Percentiles rank a stretch among this genome's conserved stretches.
Conservation (phyloP, 2,888 invertebrate species). For the Hirtodrosophila trivittata region DNA sequence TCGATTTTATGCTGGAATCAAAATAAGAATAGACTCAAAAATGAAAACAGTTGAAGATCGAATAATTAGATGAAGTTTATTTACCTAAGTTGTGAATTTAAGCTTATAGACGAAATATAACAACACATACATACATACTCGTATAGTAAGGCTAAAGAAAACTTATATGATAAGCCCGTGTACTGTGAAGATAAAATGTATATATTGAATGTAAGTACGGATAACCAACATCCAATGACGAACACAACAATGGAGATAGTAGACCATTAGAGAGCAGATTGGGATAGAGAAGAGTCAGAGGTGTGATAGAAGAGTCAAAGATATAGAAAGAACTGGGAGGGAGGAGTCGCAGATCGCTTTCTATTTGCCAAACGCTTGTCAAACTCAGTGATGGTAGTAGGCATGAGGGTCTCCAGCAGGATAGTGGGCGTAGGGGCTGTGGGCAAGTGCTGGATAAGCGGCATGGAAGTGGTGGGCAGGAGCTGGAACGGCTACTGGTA, state of each 20-base stretch:
- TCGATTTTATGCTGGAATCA: no score
- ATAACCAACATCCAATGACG: conserved; percentile 55
- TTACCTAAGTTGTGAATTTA: conserved; percentile 40
- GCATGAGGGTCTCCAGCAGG: conserved; percentile 64
- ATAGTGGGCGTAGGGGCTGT: conserved; percentile 75
- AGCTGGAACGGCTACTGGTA: conserved; percentile 40
- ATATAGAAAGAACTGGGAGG: conserved; percentile 17
- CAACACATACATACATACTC: conserved; percentile 65
- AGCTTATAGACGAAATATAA: conserved; percentile 66
- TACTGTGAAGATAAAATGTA: conserved; percentile 27
- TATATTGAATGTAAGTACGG: conserved; percentile 31
- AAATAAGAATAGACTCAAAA: not conserved
- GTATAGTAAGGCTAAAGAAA: conserved; percentile 25
- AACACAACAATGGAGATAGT: conserved; percentile 52
- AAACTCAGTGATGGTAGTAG: conserved; percentile 73
- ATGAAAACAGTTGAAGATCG: not conserved
- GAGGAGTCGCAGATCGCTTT: conserved; percentile 45
- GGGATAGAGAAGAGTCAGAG: conserved; percentile 15
- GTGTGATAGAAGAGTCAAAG: conserved; percentile 5
- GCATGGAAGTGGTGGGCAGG: conserved; percentile 71
- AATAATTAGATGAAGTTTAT: conserved; percentile 42
- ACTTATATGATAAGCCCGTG: conserved; percentile 31
- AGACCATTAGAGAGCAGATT: conserved; percentile 18
- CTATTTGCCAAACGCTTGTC: conserved; percentile 9
- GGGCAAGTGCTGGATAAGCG: conserved; percentile 78